Conservation (phyloP, 2,113 vertebrate species). For the Argyrosomus japonicus region DNA sequence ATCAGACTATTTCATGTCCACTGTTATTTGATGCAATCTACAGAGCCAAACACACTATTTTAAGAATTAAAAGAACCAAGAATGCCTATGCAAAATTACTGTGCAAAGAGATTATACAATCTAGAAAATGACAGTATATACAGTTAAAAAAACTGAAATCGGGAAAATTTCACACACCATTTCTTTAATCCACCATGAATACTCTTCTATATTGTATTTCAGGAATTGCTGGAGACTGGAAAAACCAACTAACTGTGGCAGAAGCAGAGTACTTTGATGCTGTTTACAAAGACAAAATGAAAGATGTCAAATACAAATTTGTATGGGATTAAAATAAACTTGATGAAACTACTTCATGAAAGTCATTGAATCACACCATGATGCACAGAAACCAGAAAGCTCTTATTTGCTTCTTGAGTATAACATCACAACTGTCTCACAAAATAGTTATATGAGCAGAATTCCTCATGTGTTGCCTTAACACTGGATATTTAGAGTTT, state of each 20-base stretch:
- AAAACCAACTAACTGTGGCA: conserved; percentile 73
- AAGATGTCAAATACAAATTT: conserved; percentile 76
- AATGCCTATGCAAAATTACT: too few species aligned
- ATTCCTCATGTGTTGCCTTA: too few species aligned
- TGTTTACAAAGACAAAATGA: conserved; percentile 79
- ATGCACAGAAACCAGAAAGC: not conserved
- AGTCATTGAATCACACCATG: not conserved
- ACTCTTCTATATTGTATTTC: conserved; percentile 41
- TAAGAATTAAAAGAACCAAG: too few species aligned
- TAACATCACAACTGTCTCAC: too few species aligned
- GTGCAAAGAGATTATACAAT: too few species aligned
- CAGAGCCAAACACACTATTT: too few species aligned
- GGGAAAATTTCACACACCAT: not conserved
- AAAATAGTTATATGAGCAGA: too few species aligned
- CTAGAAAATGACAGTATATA: too few species aligned
- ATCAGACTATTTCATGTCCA: not conserved
- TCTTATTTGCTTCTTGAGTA: too few species aligned
- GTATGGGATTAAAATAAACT: conserved; percentile 70
- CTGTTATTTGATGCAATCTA: not conserved
- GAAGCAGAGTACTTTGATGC: conserved; percentile 77
- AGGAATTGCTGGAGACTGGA: conserved; percentile 82
- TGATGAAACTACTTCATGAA: too few species aligned
- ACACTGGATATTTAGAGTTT: too few species aligned
- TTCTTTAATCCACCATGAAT: not conserved
- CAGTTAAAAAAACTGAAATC: not conserved